Evolutionary conservation across 2,797 vertebrate genomes (phyloP).

Genomic region (Microtus californicus): DNA sequence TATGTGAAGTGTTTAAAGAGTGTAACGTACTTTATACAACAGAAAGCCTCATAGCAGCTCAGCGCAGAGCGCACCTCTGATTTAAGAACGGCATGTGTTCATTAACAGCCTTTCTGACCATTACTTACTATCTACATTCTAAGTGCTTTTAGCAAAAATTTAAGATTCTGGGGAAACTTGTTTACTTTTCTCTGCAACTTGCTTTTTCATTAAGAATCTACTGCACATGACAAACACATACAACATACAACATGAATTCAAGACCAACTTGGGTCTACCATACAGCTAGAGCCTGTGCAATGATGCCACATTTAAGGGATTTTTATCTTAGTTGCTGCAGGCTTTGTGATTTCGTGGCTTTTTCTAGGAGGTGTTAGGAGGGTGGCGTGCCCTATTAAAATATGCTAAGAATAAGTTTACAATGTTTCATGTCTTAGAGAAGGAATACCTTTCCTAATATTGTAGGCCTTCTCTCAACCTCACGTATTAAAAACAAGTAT

Average conservation of each 20-base stretch:
- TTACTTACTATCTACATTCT: background rate
- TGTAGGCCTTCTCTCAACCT: background rate
- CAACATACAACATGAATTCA: background rate
- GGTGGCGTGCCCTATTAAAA: conserved; percentile 16
- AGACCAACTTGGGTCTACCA: background rate
- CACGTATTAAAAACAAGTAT: background rate
- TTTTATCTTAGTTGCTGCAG: background rate
- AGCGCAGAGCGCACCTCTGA: conserved; percentile 7
- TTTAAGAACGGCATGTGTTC: conserved; percentile 6
- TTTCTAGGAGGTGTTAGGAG: conserved; percentile 8
- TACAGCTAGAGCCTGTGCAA: no score
- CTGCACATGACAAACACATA: background rate
- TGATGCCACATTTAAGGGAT: background rate
- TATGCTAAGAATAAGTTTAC: background rate
- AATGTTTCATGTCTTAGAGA: conserved; percentile 15
- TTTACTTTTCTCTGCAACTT: background rate
- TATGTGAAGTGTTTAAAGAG: conserved; percentile 28
- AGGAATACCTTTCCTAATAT: background rate
- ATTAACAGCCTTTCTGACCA: conserved; percentile 42
- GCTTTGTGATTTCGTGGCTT: background rate
- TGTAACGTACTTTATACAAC: conserved; percentile 33
- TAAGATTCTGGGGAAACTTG: conserved; percentile 10
- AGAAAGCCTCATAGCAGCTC: conserved; percentile 12
- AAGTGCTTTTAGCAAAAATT: background rate
- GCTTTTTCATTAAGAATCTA: background rate